Evolutionary conservation across 2,888 invertebrate species (phyloP), one percentile per base, ranked within the genome.

Genomic region (Apotomis betuletana): DNA sequence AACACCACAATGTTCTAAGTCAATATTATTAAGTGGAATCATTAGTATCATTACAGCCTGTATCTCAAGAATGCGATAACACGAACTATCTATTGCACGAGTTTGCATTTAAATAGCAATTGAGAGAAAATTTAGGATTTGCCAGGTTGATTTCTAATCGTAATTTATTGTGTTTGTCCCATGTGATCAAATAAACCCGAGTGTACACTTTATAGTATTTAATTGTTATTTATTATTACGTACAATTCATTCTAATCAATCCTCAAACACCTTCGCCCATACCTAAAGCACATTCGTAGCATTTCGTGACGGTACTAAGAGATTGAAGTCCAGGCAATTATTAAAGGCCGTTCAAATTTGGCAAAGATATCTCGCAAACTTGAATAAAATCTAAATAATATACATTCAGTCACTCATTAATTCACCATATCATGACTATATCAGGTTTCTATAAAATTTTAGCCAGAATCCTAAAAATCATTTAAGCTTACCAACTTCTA

Each of bases 1-100:
- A 72, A 62, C 54, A 5, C 58, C 58, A 58, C 62, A 67, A 72
- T 67, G 46, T 13, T 67, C 36, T 63, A 59, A 44, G 67, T 72
- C 67, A 72, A 72, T 72, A 72, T 68, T 72, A 72, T 68, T 72
- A 68, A 72, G 54, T 54, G 52, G 67, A 54, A 63, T 58, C 54
- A 38, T 65, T 60, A 70, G 62, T 59, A 63, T 58, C 54, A 38
- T 65, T 60, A 70, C 13, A 13, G 36, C 9, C 44, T 51, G 55
- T 72, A 72, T 67, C 72, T 72, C 13, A 58, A 68, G 72, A 72
- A 72, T 72, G 72, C 51, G 63, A 72, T 72, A 63, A 27, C 61
- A 65, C 61, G 44, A 67, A 59, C 27, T 54, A 49, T 49, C 49
- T 57, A 51, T 41, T 51, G 61, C 61, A 41, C 12, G 54, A 65